Base-by-base conservation (phyloP, 2,888 invertebrate genomes). In the Sinotaia quadrata region DNA sequence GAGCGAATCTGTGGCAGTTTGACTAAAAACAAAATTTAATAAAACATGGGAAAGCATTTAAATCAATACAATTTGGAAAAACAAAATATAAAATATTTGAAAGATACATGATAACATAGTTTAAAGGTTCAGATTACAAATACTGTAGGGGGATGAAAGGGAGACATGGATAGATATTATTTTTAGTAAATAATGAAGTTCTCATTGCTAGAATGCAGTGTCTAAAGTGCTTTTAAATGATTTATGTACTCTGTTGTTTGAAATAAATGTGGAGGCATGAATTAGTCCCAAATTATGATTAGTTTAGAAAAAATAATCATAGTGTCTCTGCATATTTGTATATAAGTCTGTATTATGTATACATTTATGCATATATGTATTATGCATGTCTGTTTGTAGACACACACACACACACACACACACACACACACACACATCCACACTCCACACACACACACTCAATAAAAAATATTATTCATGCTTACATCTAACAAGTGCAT, bases 1-100 rank as follows among this genome's bases (percentile, higher is more conserved):
- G 63, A 75, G 41, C 74, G 77, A 18, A 84, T 62, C 34, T 80
- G 80, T 8, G 85, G 84, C 36, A 85, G 69, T 52, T 69, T 70
- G 24, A 68, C 78, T 78, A n/a, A n/a, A n/a, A n/a, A n/a, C n/a
- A n/a, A n/a, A n/a, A n/a, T n/a, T n/a, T n/a, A n/a, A n/a, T n/a
- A n/a, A n/a, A n/a, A n/a, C n/a, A n/a, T n/a, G n/a, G n/a, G n/a
- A n/a, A n/a, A n/a, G n/a, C n/a, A n/a, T n/a, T n/a, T n/a, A n/a
- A n/a, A n/a, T n/a, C n/a, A n/a, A n/a, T n/a, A n/a, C n/a, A n/a
- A n/a, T n/a, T n/a, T n/a, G n/a, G n/a, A n/a, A n/a, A n/a, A n/a
- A n/a, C n/a, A n/a, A n/a, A n/a, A n/a, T n/a, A n/a, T n/a, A n/a
- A n/a, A n/a, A n/a, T n/a, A n/a, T n/a, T n/a, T n/a, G n/a, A n/a